Base-by-base conservation (phyloP, 2,888 invertebrate species). In the Dryobotodes eremita region DNA sequence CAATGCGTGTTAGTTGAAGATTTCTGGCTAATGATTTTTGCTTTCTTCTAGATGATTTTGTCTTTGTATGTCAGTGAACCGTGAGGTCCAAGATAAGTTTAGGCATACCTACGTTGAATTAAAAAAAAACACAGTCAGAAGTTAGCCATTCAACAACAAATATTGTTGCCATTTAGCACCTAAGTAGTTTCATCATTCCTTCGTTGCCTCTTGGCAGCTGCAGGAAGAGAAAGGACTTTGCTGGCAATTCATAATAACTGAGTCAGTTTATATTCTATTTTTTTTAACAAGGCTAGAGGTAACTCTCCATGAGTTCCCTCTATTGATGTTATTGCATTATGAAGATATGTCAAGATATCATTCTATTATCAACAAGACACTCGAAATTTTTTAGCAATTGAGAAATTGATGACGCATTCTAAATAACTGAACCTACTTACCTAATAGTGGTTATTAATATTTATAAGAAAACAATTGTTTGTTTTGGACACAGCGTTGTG, bases 281-380 rank as follows among this genome's bases (percentile, higher is more conserved):
- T 70, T 65, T 23, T 36, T 65, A 55, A 13, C 55, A 81, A 68
- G 53, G 31, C 50, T 64, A 68, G 17, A 55, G 15, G 26, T 17
- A 66, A 26, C 74, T 46, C 55, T 50, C 10, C 36, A 53, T 53
- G 61, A 78, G 53, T 48, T 15, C 31, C 68, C 26, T 55, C 55
- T 75, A 65, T 75, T 81, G 81, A 53, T 75, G 69, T 68, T 73
- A 59, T 80, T 84, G 70, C 59, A 68, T 64, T 76, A 62, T 55
- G 46, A 79, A 79, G 76, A 75, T 64, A 70, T 72, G 83, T 77
- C 82, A 75, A 86, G 85, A 79, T 85, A 75, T 53, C 23, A 17
- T 62, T 62, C n/a, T 77, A 42, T 71, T 83, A 83, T 85, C 77
- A 65, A 36, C 46, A 55, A 42, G 17, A 26, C n/a, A 82, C 82